Conservation (phyloP, 1,140 invertebrate species). For the Macrocentrus cingulum region DNA sequence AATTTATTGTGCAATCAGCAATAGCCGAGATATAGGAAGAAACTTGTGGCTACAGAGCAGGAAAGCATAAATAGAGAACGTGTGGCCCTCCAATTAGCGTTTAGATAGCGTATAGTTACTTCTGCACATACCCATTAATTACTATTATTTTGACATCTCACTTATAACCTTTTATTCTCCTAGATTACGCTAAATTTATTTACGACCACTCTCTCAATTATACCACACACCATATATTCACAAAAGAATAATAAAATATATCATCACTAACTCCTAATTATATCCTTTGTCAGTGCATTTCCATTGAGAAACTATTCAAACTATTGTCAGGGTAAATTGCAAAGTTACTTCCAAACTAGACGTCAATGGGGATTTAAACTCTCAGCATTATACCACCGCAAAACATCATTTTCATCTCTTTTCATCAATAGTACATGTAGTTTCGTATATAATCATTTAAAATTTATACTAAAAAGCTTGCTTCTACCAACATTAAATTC, state of each 20-base stretch:
- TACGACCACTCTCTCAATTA: slow-evolving; percentile 14
- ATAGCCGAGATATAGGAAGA: neutral
- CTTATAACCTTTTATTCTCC: slow-evolving; percentile 7
- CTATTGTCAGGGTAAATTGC: no score
- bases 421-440: no score
- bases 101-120: neutral
- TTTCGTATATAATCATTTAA: no score
- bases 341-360: no score
- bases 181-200: slow-evolving; percentile 13
- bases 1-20: neutral
- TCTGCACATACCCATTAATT: slow-evolving; percentile 14
- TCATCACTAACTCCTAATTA: no score
- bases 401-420: no score
- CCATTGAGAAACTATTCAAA: no score
- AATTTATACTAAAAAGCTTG: no score
- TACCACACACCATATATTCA: neutral
- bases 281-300: no score
- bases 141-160: slow-evolving; percentile 7
- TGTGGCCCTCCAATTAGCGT: slow-evolving; percentile 13
- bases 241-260: neutral
- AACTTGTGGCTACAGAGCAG: neutral
- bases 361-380: no score
- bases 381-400: no score
- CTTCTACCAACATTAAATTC: no score
- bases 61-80: neutral